Evolutionary conservation across 1,140 invertebrate species (phyloP), one percentile per base, ranked within the genome.

Genomic region (Apis laboriosa): DNA sequence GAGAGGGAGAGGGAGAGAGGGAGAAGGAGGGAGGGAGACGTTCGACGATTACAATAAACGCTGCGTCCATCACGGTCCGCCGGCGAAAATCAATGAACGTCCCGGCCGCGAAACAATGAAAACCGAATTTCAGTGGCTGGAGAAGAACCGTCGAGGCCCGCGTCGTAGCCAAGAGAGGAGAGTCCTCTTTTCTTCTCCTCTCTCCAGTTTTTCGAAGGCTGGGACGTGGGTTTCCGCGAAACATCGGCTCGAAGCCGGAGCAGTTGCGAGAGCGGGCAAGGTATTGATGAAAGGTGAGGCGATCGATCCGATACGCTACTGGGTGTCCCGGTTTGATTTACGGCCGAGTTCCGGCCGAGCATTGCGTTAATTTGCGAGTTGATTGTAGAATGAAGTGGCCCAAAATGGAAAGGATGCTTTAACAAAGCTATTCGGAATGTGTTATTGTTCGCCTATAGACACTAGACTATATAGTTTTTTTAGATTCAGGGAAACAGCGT

Each of bases 41-140:
- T 66, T 79, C 51, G 70, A 72, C 68, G 80, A 82, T 82, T 82
- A 82, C 80, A 82, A 82, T 82, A 82, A 82, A 77, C 80, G 80
- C 71, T 71, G 80, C 80, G 80, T 82, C 64, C 80, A 82, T 82
- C 80, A 82, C 73, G 80, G 55, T 77, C 66, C 80, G 74, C 55
- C 56, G 74, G 56, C 74, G 80, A 77, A 77, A 82, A 82, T 82
- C 80, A 77, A 82, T 82, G 80, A 77, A 82, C 80, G 49, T 53
- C 34, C 53, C 73, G 80, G 74, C 15, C 72, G 64, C 80, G 80
- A 82, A 82, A 82, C 80, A 82, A 82, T 82, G 80, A 74, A 58
- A 68, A 82, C 64, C 80, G 80, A 82, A 77, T 68, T 82, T 77
- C 80, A 63, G 64, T 24, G 61, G 55, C 63, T 63, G 71, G 28